These are phyloP conservation scores for Xestobium rufovillosum DNA, from an alignment of 2,888 invertebrate genomes.

Conservation along the genomic window DNA sequence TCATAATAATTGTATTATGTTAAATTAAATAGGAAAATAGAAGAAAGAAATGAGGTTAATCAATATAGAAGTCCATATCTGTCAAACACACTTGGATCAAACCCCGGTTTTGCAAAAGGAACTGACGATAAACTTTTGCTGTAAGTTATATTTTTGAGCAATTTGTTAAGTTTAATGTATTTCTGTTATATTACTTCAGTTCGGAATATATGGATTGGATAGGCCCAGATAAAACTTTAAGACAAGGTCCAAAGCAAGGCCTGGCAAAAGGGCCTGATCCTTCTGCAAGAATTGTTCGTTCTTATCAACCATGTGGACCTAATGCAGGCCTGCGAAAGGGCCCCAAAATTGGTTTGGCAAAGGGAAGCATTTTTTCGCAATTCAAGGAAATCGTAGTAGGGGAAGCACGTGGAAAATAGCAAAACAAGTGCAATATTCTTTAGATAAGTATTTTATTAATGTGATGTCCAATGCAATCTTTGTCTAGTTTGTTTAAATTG, in stretches of 20 bases:
- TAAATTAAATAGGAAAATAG: conserved; percentile 28
- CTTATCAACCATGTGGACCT: conserved; percentile 55
- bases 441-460: conserved; percentile 27
- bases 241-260: conserved; percentile 44
- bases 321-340: conserved; percentile 63
- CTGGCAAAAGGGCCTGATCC: conserved; percentile 50
- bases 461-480: too few relatives aligned
- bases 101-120: conserved; percentile 65
- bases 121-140: conserved; percentile 69
- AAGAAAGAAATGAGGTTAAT: conserved; percentile 39
- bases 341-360: conserved; percentile 61
- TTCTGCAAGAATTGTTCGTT: conserved; percentile 32
- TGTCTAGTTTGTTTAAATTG: too few relatives aligned
- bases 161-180: conserved; percentile 8
- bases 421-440: conserved; percentile 29
- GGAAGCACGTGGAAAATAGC: conserved; percentile 48
- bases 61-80: conserved; percentile 55
- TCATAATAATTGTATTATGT: too few relatives aligned
- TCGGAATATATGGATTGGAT: conserved; percentile 79
- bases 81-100: conserved; percentile 57
- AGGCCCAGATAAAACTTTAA: conserved; percentile 63
- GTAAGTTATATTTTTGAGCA: conserved; percentile 49
- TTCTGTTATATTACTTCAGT: conserved; percentile 42
- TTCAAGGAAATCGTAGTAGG: conserved; percentile 45
- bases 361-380: conserved; percentile 73